phyloP scores from a whole-genome alignment of 2,888 invertebrate genomes.

The Ptilodon capucinus region DNA sequence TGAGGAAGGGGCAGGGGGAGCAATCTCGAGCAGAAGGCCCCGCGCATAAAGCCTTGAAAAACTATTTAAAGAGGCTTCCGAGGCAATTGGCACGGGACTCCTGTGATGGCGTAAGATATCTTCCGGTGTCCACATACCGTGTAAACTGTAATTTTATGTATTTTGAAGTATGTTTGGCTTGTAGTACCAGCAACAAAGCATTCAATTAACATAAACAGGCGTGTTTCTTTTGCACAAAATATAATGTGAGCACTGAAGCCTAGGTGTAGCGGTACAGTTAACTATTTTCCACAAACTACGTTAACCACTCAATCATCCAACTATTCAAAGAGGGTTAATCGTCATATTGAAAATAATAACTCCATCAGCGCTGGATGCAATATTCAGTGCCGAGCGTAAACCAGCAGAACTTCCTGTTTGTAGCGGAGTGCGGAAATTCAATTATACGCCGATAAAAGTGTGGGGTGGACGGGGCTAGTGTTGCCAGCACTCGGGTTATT shows the following conservation, averaged over 20 bases:
- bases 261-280: background rate
- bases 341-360: constrained; percentile 67
- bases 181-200: no score
- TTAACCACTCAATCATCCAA: constrained; percentile 29
- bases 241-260: background rate
- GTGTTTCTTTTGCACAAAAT: no score
- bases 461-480: constrained; percentile 43
- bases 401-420: constrained; percentile 73
- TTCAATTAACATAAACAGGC: no score
- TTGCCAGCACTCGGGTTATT: constrained; percentile 23
- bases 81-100: constrained; percentile 54
- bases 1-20: constrained; percentile 30
- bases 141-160: background rate
- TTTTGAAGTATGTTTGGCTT: no score
- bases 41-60: constrained; percentile 63
- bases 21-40: constrained; percentile 55
- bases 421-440: constrained; percentile 75
- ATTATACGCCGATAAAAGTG: constrained; percentile 76
- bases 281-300: constrained; percentile 4
- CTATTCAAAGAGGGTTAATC: constrained; percentile 32
- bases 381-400: constrained; percentile 58
- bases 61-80: constrained; percentile 74
- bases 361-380: constrained; percentile 60
- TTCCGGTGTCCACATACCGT: background rate
- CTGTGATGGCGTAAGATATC: constrained; percentile 17